Percentiles rank a stretch among this genome's conserved stretches.
Conservation (phyloP, 2,113 vertebrate species). For the Phainopepla nitens region DNA sequence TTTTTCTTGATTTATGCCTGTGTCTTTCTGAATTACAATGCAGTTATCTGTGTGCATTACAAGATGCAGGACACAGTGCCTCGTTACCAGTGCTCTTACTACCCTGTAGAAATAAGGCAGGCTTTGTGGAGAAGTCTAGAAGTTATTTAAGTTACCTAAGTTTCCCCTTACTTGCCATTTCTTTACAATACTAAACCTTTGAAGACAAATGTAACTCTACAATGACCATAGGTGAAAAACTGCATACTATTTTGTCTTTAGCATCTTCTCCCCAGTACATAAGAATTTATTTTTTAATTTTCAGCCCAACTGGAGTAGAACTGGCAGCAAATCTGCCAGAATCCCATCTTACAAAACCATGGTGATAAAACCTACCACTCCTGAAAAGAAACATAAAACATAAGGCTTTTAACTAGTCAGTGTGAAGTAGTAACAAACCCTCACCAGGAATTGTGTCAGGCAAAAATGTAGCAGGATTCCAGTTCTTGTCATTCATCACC, state of each 20-base stretch:
- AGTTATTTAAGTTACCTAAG: neutral
- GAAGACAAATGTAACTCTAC: neutral
- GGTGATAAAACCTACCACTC: neutral
- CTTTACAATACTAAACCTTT: neutral
- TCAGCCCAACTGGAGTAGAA: neutral
- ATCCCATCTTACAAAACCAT: neutral
- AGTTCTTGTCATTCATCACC: conserved; percentile 93
- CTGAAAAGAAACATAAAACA: neutral
- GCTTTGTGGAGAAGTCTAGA: neutral
- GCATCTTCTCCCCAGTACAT: neutral
- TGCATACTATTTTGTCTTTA: neutral
- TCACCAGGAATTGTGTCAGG: conserved; percentile 93
- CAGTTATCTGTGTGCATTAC: neutral
- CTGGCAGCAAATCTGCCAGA: neutral
- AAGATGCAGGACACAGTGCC: neutral
- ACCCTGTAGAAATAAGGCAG: neutral
- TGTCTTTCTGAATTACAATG: neutral
- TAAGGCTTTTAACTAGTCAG: conserved; percentile 8
- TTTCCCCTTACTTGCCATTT: neutral
- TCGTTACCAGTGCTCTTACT: neutral
- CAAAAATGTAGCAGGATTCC: conserved; percentile 90
- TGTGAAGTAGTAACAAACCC: conserved; percentile 49
- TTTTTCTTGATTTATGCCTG: neutral
- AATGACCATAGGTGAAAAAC: neutral
- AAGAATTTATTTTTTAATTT: neutral